A percentile compares a stretch with the other conserved stretches of the same genome.
Conservation (phyloP, 2,797 vertebrate species). For the Distichodus sexfasciatus region DNA sequence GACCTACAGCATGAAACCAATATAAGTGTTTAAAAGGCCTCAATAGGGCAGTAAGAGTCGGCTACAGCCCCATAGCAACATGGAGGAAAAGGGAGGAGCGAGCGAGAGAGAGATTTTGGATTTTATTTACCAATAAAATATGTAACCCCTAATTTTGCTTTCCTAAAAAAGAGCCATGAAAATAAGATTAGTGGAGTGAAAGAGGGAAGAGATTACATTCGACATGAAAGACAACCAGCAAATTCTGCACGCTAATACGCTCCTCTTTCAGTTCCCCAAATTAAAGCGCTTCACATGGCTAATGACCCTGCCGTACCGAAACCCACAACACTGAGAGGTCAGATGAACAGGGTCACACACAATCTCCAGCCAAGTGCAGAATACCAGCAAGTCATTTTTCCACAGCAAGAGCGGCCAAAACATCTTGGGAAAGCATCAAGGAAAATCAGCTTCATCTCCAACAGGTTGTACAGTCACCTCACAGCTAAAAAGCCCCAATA, state of each 20-base stretch:
- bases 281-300: not conserved
- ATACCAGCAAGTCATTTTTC: not conserved
- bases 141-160: not conserved
- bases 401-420: not conserved
- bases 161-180: not conserved
- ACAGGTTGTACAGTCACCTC: not conserved
- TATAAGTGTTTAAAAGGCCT: not conserved
- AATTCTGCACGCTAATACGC: slow-evolving; percentile 1
- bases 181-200: not conserved
- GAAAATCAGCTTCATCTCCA: not conserved
- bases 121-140: not conserved
- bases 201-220: not conserved
- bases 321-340: not conserved
- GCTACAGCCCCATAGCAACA: not conserved
- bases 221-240: not conserved
- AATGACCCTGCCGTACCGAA: not conserved
- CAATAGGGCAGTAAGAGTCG: slow-evolving; percentile 12
- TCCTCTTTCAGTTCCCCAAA: not conserved
- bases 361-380: not conserved
- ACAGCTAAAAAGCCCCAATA: not conserved
- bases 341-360: not conserved
- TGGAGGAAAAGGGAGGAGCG: not conserved
- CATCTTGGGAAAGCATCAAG: not conserved
- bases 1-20: not conserved
- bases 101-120: not conserved